These are phyloP conservation scores for Styela plicata DNA, from an alignment of 23 tunicate species.

Conservation along the genomic window DNA sequence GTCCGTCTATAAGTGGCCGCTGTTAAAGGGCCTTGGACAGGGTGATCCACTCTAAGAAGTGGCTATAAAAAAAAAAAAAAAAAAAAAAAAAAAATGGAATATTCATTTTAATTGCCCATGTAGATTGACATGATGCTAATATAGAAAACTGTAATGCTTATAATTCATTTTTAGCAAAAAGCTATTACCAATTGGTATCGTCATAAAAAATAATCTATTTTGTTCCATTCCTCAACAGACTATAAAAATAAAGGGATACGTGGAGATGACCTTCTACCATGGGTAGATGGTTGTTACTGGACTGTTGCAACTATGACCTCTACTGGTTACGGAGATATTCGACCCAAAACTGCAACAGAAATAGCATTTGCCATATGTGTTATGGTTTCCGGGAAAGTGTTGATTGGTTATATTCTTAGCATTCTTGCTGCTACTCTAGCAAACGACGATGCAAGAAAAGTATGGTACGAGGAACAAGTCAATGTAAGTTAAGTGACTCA, in stretches of 20 bases:
- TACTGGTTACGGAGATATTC: constrained; percentile 95
- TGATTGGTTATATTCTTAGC: constrained; percentile 83
- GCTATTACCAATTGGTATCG: no score
- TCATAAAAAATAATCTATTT: background rate
- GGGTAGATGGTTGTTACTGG: constrained; percentile 89
- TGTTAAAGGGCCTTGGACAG: no score
- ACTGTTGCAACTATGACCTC: constrained; percentile 82
- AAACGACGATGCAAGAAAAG: constrained; percentile 78
- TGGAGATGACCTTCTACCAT: constrained; percentile 40
- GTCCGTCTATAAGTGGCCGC: no score
- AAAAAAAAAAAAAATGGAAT: no score
- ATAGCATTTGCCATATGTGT: constrained; percentile 59
- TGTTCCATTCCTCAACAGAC: background rate
- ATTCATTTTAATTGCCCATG: no score
- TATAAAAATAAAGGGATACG: constrained; percentile 35
- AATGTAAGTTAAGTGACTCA: constrained; percentile 49
- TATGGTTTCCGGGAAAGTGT: constrained; percentile 74
- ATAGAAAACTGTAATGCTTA: no score
- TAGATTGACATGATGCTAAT: no score
- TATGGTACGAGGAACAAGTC: constrained; percentile 86
- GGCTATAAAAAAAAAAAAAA: no score
- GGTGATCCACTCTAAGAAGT: no score
- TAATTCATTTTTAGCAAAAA: no score
- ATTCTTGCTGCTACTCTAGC: constrained; percentile 93
- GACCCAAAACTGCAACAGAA: constrained; percentile 57